Conservation (phyloP, 2,888 invertebrate species). For the Eurytoma adleriae region DNA sequence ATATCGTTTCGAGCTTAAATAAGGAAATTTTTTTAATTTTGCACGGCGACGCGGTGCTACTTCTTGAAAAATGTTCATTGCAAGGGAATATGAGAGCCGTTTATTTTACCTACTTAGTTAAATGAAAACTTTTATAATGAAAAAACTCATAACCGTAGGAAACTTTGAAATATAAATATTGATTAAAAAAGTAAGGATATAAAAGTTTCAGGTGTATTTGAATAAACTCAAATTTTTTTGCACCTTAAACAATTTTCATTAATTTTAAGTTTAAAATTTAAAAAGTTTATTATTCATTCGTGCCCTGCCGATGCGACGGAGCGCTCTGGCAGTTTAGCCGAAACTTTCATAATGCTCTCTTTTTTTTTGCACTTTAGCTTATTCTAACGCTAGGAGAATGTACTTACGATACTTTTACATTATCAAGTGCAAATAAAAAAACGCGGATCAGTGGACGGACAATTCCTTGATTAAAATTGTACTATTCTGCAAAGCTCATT, state of each 20-base stretch:
- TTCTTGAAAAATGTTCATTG: conserved; percentile 59
- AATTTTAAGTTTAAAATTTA: conserved; percentile 50
- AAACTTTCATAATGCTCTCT: conserved; percentile 32
- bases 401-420: conserved; percentile 19
- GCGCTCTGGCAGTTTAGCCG: neutral
- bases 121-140: conserved; percentile 59
- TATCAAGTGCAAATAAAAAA: neutral
- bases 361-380: conserved; percentile 23
- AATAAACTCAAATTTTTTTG: conserved; percentile 52
- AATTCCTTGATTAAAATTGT: conserved; percentile 49
- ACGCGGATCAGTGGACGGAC: neutral
- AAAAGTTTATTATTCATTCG: conserved; percentile 33
- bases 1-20: conserved; percentile 30
- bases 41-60: conserved; percentile 27
- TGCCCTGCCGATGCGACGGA: conserved; percentile 7
- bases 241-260: conserved; percentile 53
- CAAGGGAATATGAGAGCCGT: conserved; percentile 55
- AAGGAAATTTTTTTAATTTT: conserved; percentile 53
- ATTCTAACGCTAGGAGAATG: conserved; percentile 40
- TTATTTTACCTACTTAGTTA: conserved; percentile 59
- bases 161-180: conserved; percentile 59
- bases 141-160: conserved; percentile 57
- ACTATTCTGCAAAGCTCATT: conserved; percentile 13
- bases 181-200: conserved; percentile 59
- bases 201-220: conserved; percentile 57